These are phyloP conservation scores for Drosophila takahashii DNA, from an alignment of 1,140 invertebrate genomes.

Conservation along the genomic window DNA sequence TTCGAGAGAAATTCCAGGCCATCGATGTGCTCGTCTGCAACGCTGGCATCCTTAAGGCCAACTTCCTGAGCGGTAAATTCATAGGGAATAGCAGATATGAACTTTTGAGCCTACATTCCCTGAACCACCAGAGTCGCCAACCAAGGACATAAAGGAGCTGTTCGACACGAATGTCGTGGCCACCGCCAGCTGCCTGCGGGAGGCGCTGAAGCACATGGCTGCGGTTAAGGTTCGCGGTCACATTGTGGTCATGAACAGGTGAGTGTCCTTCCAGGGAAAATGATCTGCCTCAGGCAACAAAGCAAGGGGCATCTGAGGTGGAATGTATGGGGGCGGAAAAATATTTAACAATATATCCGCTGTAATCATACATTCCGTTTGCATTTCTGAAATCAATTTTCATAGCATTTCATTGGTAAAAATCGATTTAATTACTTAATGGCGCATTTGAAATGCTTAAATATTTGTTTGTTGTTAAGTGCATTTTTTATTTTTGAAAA, in stretches of 20 bases:
- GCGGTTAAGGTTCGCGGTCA: conserved; percentile 68
- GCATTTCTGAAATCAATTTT: not conserved
- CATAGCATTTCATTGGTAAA: not conserved
- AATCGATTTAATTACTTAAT: not conserved
- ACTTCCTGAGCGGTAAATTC: conserved; percentile 66
- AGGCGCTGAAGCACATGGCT: conserved; percentile 86
- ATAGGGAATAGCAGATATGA: not conserved
- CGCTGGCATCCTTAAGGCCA: conserved; percentile 80
- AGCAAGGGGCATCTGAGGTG: not conserved
- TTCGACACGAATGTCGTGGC: conserved; percentile 88
- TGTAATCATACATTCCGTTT: not conserved
- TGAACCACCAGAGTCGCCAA: conserved; percentile 69
- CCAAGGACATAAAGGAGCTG: conserved; percentile 74
- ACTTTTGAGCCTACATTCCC: not conserved
- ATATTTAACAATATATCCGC: not conserved
- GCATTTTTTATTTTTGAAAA: not conserved
- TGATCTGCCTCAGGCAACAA: not conserved
- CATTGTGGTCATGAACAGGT: conserved; percentile 85
- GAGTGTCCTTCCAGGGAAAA: conserved; percentile 2
- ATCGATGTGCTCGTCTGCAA: conserved; percentile 80
- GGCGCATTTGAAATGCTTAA: not conserved
- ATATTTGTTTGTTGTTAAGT: not conserved
- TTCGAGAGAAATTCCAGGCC: conserved; percentile 56
- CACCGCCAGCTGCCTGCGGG: conserved; percentile 86
- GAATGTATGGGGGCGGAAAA: not conserved